A percentile compares a stretch with the other conserved stretches of the same genome.
phyloP scores from a whole-genome alignment of 2,113 vertebrate species.

The Morone saxatilis region DNA sequence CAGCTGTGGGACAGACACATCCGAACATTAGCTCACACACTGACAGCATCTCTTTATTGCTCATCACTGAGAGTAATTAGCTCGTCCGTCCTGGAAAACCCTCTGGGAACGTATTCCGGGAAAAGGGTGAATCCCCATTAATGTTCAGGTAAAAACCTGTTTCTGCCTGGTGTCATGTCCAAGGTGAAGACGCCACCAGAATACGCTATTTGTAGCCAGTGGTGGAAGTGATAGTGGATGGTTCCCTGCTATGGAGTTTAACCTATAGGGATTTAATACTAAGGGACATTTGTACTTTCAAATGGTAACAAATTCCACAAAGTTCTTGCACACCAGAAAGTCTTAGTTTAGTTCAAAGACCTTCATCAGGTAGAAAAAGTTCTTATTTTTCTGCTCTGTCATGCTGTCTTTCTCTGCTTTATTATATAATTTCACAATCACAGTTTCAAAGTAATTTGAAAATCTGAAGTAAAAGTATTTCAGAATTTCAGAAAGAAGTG shows the following conservation, averaged over 20 bases:
- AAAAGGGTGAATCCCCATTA: slow-evolving; percentile 43
- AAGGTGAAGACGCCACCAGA: not conserved
- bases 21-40: slow-evolving; percentile 32
- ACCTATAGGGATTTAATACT: not conserved
- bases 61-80: slow-evolving; percentile 56
- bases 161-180: not conserved
- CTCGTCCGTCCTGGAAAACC: slow-evolving; percentile 29
- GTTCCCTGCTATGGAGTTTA: not conserved
- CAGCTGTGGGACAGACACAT: slow-evolving; percentile 40
- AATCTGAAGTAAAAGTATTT: too few relatives aligned
- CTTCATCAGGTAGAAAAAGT: not conserved
- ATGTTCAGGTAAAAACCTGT: slow-evolving; percentile 20
- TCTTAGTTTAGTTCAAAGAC: not conserved
- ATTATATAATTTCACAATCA: too few relatives aligned
- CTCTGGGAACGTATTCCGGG: slow-evolving; percentile 13
- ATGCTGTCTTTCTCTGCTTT: not conserved
- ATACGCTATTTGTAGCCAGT: not conserved
- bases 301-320: too few relatives aligned
- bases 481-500: too few relatives aligned
- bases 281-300: not conserved
- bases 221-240: too few relatives aligned
- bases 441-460: not conserved
- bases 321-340: not conserved
- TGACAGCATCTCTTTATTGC: slow-evolving; percentile 47
- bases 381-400: not conserved